Percentiles rank a stretch among this genome's conserved stretches.
Conservation (phyloP, 1,140 invertebrate genomes). For the honey bee (Apis mellifera) region DNA sequence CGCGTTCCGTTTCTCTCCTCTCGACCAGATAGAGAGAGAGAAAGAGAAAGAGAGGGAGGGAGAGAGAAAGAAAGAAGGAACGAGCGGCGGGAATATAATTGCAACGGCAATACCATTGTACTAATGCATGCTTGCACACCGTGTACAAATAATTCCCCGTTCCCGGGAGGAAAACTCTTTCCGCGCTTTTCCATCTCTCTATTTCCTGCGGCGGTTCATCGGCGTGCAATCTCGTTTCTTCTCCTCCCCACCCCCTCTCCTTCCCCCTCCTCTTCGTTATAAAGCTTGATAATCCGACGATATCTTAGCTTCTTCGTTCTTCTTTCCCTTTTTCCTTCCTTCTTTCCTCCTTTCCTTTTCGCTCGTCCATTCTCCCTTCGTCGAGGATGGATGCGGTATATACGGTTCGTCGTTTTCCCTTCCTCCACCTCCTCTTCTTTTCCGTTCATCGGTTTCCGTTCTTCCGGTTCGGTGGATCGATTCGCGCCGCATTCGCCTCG, state of each 20-base stretch:
- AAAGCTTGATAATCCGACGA: conserved; percentile 49
- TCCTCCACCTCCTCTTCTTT: background rate
- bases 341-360: background rate
- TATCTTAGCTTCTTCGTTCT: conserved; percentile 35
- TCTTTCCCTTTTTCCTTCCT: background rate
- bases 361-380: background rate
- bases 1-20: background rate
- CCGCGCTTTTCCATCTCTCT: conserved; percentile 38
- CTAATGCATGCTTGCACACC: conserved; percentile 23
- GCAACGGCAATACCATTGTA: conserved; percentile 41
- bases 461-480: conserved; percentile 30
- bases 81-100: conserved; percentile 10
- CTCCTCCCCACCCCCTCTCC: background rate
- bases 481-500: conserved; percentile 43
- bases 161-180: conserved; percentile 14
- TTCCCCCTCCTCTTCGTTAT: conserved; percentile 2
- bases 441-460: conserved; percentile 23
- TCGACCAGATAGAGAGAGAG: background rate
- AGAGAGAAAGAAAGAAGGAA: background rate
- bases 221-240: conserved; percentile 39
- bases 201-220: conserved; percentile 43
- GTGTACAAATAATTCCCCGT: conserved; percentile 38
- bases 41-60: background rate
- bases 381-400: background rate
- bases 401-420: too few relatives aligned